phyloP scores from a whole-genome alignment of 2,888 invertebrate species.

The Xiphydria camelus region DNA sequence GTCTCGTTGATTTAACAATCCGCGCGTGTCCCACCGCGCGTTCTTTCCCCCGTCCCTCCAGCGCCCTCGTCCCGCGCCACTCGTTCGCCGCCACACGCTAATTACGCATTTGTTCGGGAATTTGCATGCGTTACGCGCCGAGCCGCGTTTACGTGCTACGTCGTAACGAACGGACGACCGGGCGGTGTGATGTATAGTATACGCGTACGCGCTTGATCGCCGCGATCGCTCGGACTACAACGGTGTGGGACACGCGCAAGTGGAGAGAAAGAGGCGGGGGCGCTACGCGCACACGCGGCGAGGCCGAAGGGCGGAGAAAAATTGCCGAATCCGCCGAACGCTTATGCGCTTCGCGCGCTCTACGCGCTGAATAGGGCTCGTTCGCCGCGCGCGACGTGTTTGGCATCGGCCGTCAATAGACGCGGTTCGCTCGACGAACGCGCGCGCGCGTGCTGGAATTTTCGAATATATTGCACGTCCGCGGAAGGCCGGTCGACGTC shows the following conservation, averaged over 20 bases:
- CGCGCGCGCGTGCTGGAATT: too few relatives aligned
- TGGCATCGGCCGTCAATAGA: too few relatives aligned
- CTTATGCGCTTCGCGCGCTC: neutral
- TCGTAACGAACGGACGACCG: slow-evolving; percentile 2
- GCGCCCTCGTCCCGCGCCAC: too few relatives aligned
- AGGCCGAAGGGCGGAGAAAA: neutral
- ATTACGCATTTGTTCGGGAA: slow-evolving; percentile 49
- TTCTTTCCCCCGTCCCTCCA: neutral
- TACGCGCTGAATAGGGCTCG: neutral
- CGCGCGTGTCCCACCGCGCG: slow-evolving; percentile 4
- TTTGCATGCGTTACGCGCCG: slow-evolving; percentile 44
- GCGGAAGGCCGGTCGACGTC: too few relatives aligned
- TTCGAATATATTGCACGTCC: too few relatives aligned
- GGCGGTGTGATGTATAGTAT: too few relatives aligned
- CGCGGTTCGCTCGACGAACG: too few relatives aligned
- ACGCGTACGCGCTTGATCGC: too few relatives aligned
- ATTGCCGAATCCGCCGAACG: neutral
- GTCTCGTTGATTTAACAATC: slow-evolving; percentile 37
- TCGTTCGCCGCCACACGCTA: slow-evolving; percentile 28
- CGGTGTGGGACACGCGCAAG: too few relatives aligned
- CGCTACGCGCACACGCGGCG: neutral
- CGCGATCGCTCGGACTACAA: too few relatives aligned
- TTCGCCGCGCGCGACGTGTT: neutral
- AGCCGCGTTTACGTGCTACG: neutral
- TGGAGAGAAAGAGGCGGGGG: too few relatives aligned